Percentiles rank a stretch among this genome's conserved stretches.
phyloP scores from a whole-genome alignment of 2,888 invertebrate species.

The Hoplodrina ambigua region DNA sequence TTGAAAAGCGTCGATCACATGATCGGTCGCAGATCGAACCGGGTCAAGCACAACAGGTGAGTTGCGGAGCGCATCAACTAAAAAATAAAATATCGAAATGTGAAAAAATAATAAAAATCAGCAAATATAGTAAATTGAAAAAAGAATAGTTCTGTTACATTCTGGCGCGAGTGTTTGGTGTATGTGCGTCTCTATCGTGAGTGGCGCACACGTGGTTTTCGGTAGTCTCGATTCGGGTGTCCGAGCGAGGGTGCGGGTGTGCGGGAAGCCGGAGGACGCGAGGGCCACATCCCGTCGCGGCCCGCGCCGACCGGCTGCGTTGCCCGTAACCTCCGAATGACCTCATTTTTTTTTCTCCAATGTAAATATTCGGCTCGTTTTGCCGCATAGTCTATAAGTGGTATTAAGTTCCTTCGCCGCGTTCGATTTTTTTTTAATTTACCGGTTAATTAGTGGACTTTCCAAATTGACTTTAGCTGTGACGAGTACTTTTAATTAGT shows the following conservation, averaged over 20 bases:
- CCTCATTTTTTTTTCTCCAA: constrained; percentile 90
- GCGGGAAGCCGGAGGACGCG: constrained; percentile 70
- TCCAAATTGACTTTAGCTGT: constrained; percentile 75
- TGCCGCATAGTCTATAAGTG: constrained; percentile 90
- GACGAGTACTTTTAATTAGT: constrained; percentile 76
- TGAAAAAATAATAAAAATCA: constrained; percentile 90
- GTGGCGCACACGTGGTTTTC: constrained; percentile 87
- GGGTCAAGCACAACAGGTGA: constrained; percentile 91
- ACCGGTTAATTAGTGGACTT: constrained; percentile 76
- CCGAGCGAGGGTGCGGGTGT: constrained; percentile 67
- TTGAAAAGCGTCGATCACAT: constrained; percentile 87
- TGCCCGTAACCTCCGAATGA: constrained; percentile 90
- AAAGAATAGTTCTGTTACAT: constrained; percentile 81
- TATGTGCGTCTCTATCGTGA: constrained; percentile 77
- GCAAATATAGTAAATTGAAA: constrained; percentile 90
- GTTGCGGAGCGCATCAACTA: constrained; percentile 89
- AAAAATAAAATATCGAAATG: constrained; percentile 91
- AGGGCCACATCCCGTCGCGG: constrained; percentile 88
- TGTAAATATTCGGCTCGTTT: constrained; percentile 90
- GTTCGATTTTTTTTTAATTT: constrained; percentile 72
- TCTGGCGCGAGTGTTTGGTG: constrained; percentile 60
- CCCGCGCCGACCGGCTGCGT: constrained; percentile 89
- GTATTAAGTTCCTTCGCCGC: constrained; percentile 88
- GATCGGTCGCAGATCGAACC: constrained; percentile 88
- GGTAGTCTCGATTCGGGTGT: constrained; percentile 73